Evolutionary conservation across 2,797 vertebrate genomes (phyloP), one percentile per base, ranked within the genome.

Genomic region (Micropoecilia bifurca): DNA sequence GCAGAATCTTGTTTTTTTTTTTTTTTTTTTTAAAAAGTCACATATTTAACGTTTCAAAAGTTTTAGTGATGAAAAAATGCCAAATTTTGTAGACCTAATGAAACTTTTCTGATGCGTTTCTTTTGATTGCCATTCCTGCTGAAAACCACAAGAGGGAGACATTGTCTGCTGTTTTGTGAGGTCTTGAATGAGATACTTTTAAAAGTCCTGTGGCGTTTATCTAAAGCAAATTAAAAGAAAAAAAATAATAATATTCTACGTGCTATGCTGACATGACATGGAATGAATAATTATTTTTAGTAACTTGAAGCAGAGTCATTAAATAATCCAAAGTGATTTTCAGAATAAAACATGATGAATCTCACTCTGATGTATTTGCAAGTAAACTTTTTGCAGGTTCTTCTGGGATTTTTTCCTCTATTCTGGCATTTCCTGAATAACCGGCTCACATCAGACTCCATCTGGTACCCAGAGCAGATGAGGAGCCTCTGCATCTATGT

Each of bases 61-160:
- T 30, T 16, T 33, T 30, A 61, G 28, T 16, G 14, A 25, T 25
- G 20, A 20, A 53, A 53, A 53, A 53, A 53, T 9, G 7, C 20
- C 48, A 22, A 50, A 22, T 22, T 50, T 6, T 50, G 48, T 50
- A 20, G 2, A 48, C 47, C 46, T 47, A 47, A 47, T 47, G 47
- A 48, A 20, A 9, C 50, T n/a, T 22, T 53, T 55, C 4, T 69
- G 22, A 43, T 25, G 33, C 1, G 2, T 16, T 13, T 8, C 33
- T 3, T 45, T 39, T 12, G n/a, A n/a, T 20, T 53, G 78, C 55
- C 6, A 6, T 73, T 83, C 14, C 41, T 3, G 5, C 7, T 0
- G 3, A 43, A 0, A 6, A 45, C 83, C 91, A 90, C 89, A 80
- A 0, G 90, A 71, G 77, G 89, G 90, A 78, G 86, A 80, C 80